Base-by-base conservation (phyloP, 1,140 invertebrate species). In the Steinernema feltiae region DNA sequence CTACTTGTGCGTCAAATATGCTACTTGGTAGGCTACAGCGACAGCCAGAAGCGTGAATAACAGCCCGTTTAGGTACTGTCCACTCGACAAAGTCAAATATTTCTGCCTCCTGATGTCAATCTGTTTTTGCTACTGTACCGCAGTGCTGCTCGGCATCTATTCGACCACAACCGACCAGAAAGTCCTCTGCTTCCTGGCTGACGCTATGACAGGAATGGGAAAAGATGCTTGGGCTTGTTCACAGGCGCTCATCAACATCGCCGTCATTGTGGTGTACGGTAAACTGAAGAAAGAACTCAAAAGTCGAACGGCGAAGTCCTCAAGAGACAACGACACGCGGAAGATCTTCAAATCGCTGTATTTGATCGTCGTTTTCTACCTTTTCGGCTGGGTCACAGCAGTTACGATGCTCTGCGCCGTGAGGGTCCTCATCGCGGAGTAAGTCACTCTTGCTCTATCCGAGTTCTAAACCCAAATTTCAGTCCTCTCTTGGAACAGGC, bases 141-240 rank as follows among this genome's bases (percentile, higher is more conserved):
- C 24, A 3, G 53, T 63, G 2, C 7, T 63, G 53, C 7, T 63
- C 12, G 53, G 53, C 12, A 63, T 63, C 24, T 63, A 63, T 27
- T 3, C 3, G 12, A 63, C 53, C 53, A 63, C 53, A 3, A 63
- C 15, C 3, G 53, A 63, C 12, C 53, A 63, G 24, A 63, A 27
- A 21, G 53, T 63, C 53, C 53, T 63, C 53, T 63, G 53, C 24
- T 63, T 63, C 53, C 24, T 63, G 53, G 53, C 53, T 27, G 53
- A 63, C 24, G 53, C 53, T 12, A 63, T 63, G 53, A 21, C 53
- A 7, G 53, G 53, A 15, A 15, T 3, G 2, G 53, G 53, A 7
- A 63, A 63, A 27, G 24, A 63, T 27, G 53, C 53, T 21, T 63
- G 53, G 53, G 53, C 53, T 63, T 15, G 12, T 12, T 63, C 53